Evolutionary conservation across 2,113 vertebrate genomes (phyloP).

Genomic region (Perca fluviatilis): DNA sequence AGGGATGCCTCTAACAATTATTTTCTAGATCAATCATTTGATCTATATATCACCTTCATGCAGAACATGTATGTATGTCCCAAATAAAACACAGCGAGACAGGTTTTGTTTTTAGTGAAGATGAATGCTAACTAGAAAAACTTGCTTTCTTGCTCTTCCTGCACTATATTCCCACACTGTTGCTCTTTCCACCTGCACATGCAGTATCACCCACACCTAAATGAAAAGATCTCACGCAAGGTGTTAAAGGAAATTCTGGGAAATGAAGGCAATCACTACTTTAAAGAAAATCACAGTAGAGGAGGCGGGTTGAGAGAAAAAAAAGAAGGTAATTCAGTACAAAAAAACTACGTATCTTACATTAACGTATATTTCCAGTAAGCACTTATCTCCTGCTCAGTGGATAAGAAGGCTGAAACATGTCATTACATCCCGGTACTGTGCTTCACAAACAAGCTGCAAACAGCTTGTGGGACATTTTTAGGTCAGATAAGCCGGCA

Average conservation of each 20-base stretch:
- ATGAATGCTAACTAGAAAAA: neutral
- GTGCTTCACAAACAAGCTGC: neutral
- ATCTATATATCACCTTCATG: no score
- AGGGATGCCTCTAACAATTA: no score
- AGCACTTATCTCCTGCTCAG: no score
- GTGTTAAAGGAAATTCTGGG: neutral
- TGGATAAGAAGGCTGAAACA: neutral
- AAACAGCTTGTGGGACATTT: neutral
- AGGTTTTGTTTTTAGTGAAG: neutral
- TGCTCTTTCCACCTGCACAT: slow-evolving; percentile 4
- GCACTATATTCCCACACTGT: neutral
- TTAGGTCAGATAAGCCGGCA: neutral
- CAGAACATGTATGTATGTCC: no score
- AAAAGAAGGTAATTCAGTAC: no score
- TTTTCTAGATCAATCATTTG: no score
- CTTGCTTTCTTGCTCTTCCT: neutral
- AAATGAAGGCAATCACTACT: neutral
- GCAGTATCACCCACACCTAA: neutral
- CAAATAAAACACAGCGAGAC: no score
- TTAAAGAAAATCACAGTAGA: neutral
- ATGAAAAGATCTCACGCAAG: neutral
- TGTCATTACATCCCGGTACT: neutral
- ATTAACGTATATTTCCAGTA: neutral
- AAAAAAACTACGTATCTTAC: neutral
- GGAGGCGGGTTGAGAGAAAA: no score